Percentiles rank a stretch among this genome's conserved stretches.
phyloP scores from a whole-genome alignment of 2,113 vertebrate genomes.

The Dryoscopus gambensis region DNA sequence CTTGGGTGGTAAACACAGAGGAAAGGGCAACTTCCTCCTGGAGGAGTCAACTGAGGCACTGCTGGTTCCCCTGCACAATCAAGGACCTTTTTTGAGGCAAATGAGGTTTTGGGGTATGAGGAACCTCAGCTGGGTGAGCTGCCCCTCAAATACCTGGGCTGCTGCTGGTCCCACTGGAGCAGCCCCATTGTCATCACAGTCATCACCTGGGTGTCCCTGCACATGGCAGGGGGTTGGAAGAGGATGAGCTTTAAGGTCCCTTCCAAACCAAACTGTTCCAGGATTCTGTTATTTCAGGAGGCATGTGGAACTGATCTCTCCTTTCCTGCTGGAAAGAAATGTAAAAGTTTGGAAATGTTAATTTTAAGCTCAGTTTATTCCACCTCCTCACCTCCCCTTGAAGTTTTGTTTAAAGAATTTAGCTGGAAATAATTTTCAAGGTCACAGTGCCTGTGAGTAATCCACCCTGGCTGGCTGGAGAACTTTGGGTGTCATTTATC shows the following conservation, averaged over 20 bases:
- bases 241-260: background rate
- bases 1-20: background rate
- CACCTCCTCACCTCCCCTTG: background rate
- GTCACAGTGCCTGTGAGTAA: background rate
- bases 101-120: background rate
- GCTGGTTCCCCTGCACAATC: background rate
- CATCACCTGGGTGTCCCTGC: background rate
- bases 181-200: background rate
- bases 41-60: background rate
- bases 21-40: background rate
- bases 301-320: background rate
- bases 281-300: background rate
- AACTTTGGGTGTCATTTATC: background rate
- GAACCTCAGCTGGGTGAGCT: background rate
- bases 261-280: background rate
- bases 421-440: background rate
- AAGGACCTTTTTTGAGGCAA: background rate
- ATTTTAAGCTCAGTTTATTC: background rate
- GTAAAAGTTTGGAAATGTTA: background rate
- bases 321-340: background rate
- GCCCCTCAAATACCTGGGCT: background rate
- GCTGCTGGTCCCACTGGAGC: background rate
- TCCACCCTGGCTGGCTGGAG: background rate
- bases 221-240: background rate
- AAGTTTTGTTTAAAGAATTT: background rate